Evolutionary conservation across 2,113 vertebrate genomes (phyloP).

Genomic region (Hippocampus abdominalis): DNA sequence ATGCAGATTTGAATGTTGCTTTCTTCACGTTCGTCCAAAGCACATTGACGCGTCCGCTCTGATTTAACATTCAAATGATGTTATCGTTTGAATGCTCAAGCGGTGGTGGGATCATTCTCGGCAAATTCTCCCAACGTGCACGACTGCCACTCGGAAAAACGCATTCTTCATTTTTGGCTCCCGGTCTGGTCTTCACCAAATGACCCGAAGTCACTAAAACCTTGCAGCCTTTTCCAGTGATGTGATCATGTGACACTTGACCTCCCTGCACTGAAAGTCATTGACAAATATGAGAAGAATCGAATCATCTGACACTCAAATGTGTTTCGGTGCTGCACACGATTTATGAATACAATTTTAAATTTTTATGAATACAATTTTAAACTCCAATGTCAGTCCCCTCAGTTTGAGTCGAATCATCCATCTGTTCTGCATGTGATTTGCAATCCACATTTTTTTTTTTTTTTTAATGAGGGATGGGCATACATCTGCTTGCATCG

Average conservation of each 20-base stretch:
- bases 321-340: neutral
- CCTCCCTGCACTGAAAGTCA: neutral
- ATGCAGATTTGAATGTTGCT: too few relatives aligned
- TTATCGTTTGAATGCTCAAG: too few relatives aligned
- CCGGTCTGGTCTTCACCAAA: neutral
- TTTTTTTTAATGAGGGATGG: neutral
- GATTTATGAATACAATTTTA: neutral
- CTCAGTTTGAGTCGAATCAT: neutral
- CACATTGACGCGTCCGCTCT: neutral
- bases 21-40: neutral
- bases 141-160: too few relatives aligned
- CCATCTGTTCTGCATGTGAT: neutral
- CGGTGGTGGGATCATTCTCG: too few relatives aligned
- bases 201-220: neutral
- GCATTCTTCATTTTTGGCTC: neutral
- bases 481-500: conserved; percentile 15
- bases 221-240: neutral
- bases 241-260: neutral
- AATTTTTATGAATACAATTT: neutral
- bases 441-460: too few relatives aligned
- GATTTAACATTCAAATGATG: too few relatives aligned
- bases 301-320: too few relatives aligned
- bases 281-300: neutral
- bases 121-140: too few relatives aligned
- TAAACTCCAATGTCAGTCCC: neutral